Percentiles rank a stretch among this genome's conserved stretches.
phyloP scores from a whole-genome alignment of 2,888 invertebrate genomes.

The Hedychridium roseum region DNA sequence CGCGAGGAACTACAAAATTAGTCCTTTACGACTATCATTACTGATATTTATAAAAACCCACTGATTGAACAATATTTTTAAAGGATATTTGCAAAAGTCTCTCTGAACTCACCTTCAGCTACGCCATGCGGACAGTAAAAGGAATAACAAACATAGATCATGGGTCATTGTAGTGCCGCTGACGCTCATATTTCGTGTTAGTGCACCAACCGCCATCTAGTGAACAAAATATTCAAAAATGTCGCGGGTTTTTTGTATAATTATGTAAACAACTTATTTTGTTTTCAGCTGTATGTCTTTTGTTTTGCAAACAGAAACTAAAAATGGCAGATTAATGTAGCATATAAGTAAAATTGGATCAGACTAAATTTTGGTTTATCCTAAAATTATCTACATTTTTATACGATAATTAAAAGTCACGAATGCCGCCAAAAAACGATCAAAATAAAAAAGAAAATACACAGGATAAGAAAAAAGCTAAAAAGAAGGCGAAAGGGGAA shows the following conservation, averaged over 20 bases:
- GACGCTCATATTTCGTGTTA: not conserved
- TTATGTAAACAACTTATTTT: not conserved
- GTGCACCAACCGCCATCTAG: not conserved
- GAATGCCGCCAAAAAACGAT: not conserved
- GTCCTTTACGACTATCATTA: slow-evolving; percentile 3
- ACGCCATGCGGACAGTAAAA: slow-evolving; percentile 43
- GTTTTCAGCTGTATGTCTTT: not conserved
- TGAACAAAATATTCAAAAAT: not conserved
- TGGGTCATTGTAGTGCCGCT: not conserved
- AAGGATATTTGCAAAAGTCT: slow-evolving; percentile 22
- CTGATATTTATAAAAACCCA: not conserved
- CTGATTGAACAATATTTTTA: slow-evolving; percentile 5
- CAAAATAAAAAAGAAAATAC: not conserved
- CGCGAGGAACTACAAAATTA: slow-evolving; percentile 10
- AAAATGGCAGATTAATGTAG: not conserved
- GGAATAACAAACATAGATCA: slow-evolving; percentile 15
- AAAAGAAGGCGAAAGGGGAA: slow-evolving; percentile 3
- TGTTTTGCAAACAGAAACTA: slow-evolving; percentile 3
- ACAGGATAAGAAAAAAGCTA: not conserved
- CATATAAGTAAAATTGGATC: not conserved
- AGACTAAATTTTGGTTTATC: not conserved
- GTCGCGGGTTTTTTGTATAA: not conserved
- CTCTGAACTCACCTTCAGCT: slow-evolving; percentile 42
- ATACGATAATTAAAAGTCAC: not conserved
- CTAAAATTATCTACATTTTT: not conserved